Evolutionary conservation across 2,888 invertebrate genomes (phyloP), one percentile per base, ranked within the genome.

Genomic region (Agriotes lineatus): DNA sequence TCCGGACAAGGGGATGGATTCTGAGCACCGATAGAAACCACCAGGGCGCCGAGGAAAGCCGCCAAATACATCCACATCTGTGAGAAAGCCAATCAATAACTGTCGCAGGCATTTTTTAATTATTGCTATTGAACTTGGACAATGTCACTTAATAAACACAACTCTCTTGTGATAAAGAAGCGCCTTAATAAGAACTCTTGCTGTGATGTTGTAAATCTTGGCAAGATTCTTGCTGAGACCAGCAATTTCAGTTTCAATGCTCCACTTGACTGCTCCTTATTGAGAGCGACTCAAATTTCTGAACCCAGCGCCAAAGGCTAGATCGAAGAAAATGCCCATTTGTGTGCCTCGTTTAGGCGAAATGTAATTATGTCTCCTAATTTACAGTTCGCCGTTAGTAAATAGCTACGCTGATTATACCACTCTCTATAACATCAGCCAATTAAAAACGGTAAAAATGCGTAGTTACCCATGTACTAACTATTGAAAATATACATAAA

Each of bases 1-100:
- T 76, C 75, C 5, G 79, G 78, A 69, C 81, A 81, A 1, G 78
- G 79, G 10, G 78, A 78, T 7, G 56, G 37, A 9, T 50, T 3
- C 44, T 62, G 45, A 35, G 68, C 52, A 35, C 20, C 33, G 18
- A 20, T 14, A 14, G 25, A 22, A 25, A 42, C 33, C 10, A 25
- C 35, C 14, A 67, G 16, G 5, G 54, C 67, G 10, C 67, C 48
- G 10, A 67, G 12, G 30, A 35, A 18, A 20, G 54, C 50, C 4
- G n/a, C 44, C 30, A 63, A 45, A 14, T 44, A 44, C 22, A 33
- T 37, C 54, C 54, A 56, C 63, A 63, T 63, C 63, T 63, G 16
- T n/a, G 39, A 60, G 42, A 5, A 59, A 19, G 19, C 3, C 25
- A 63, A 63, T 56, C 63, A 63, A 63, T 63, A 63, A 19, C 4